Evolutionary conservation across 2,113 vertebrate genomes (phyloP), one percentile per base, ranked within the genome.

Genomic region (Cephalopholis sonnerati): DNA sequence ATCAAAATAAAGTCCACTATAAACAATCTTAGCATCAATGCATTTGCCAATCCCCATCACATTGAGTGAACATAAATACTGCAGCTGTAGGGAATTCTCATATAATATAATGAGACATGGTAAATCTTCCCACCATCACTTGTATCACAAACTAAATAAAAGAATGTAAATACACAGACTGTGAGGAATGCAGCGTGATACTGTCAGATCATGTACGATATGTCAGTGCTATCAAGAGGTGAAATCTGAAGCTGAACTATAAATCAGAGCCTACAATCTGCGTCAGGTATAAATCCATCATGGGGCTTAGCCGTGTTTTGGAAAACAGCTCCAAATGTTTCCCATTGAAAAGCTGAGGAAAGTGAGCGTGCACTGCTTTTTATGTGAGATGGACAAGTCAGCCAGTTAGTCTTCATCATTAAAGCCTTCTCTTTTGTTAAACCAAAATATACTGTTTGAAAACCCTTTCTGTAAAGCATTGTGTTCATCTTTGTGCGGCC

Each of bases 381-480:
- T 53, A 51, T 68, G 58, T 11, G 58, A 51, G 57, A 2, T 29
- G 9, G 46, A 63, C 41, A 51, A 63, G 48, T 64, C 32, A 51
- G 44, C 50, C 25, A 24, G 74, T 58, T 24, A 18, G 74, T 57
- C 51, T 25, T 48, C 15, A 46, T 32, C 53, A 10, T 3, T 55
- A 12, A 44, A 65, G 36, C 11, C 48, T 25, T 75, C 18, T 3
- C 18, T 57, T 24, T 16, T 39, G 29, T 32, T 25, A 53, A 63
- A 24, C 15, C 11, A 63, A 63, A 63, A 75, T n/a, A 63, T 7
- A 51, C 58, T 3, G n/a, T 64, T 25, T 24, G n/a, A 75, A 63
- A 64, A 63, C 50, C 22, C 36, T 27, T 57, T 4, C 1, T 7
- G 58, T 55, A 8, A 16, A 55, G n/a, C 61, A 6, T n/a, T 18